These are phyloP conservation scores for Hyles lineata DNA, from an alignment of 2,888 invertebrate genomes.

Conservation along the genomic window DNA sequence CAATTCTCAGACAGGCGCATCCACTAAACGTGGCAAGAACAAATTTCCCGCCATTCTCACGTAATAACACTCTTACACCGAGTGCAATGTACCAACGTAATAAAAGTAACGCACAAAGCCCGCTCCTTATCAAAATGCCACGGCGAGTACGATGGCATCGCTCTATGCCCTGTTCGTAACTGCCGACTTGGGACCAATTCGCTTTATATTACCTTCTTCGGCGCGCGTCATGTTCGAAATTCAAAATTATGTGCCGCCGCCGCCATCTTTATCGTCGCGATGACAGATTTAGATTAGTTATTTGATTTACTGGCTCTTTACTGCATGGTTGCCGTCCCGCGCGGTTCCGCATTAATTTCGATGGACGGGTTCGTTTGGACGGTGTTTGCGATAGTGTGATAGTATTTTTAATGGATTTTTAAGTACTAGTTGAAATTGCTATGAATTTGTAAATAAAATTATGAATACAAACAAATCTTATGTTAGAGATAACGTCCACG, in stretches of 20 bases:
- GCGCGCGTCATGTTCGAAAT: conserved; percentile 58
- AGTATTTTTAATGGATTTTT: conserved; percentile 1
- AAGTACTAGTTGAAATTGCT: background rate
- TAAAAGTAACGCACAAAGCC: conserved; percentile 57
- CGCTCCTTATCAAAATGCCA: conserved; percentile 66
- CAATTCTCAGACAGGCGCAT: conserved; percentile 27
- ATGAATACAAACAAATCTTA: no score
- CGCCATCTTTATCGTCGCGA: conserved; percentile 67
- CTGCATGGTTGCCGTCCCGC: conserved; percentile 46
- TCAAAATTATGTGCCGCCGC: conserved; percentile 62
- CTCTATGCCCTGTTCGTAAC: conserved; percentile 56
- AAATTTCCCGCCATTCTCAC: conserved; percentile 43
- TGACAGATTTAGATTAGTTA: conserved; percentile 68
- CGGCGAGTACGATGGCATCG: conserved; percentile 58
- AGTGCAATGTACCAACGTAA: conserved; percentile 47
- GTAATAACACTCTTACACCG: conserved; percentile 47
- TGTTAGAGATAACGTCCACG: no score
- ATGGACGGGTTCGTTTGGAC: conserved; percentile 21
- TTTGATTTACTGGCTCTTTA: conserved; percentile 57
- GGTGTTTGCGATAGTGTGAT: background rate
- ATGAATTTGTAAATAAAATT: no score
- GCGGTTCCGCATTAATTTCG: conserved; percentile 30
- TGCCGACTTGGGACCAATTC: conserved; percentile 70
- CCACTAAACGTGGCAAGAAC: conserved; percentile 29
- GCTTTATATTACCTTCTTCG: conserved; percentile 64